A percentile compares a stretch with the other conserved stretches of the same genome.
These are phyloP conservation scores for Brachionus sp. DNA, from an alignment of 1,140 invertebrate genomes.

Conservation along the genomic window DNA sequence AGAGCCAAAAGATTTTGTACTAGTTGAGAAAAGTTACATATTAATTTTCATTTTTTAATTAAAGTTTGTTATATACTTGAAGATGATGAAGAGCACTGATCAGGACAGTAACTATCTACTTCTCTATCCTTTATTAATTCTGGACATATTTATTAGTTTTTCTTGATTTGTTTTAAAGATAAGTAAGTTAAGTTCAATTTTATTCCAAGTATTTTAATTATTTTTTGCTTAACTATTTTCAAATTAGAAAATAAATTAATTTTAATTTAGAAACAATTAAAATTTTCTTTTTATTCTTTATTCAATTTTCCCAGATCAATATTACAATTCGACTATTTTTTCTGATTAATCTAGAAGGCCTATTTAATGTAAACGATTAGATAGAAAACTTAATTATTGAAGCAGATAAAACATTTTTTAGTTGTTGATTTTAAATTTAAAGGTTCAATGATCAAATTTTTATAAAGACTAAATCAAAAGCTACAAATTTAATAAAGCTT, in stretches of 20 bases:
- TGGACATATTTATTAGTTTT: background rate
- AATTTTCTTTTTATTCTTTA: too few relatives aligned
- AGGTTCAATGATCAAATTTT: background rate
- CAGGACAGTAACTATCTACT: background rate
- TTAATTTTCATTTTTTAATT: background rate
- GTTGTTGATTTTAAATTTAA: background rate
- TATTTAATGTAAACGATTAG: too few relatives aligned
- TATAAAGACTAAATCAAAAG: too few relatives aligned
- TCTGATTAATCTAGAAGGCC: too few relatives aligned
- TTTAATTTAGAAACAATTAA: too few relatives aligned
- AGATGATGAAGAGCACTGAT: background rate
- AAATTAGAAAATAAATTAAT: too few relatives aligned
- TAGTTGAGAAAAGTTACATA: background rate
- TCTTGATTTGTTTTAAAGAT: background rate
- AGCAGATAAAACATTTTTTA: too few relatives aligned
- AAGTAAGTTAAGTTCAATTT: background rate
- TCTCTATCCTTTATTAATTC: background rate
- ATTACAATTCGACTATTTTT: too few relatives aligned
- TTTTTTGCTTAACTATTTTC: background rate
- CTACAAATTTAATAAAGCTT: too few relatives aligned
- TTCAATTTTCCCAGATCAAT: too few relatives aligned
- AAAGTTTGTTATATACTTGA: background rate
- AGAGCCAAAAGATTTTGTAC: too few relatives aligned
- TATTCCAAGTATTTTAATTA: background rate
- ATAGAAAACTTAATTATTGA: too few relatives aligned